Evolutionary conservation across 37 sponge, comb jelly and placozoan species (phyloP), one percentile per base, ranked within the genome.

Genomic region (Geodia barretti): DNA sequence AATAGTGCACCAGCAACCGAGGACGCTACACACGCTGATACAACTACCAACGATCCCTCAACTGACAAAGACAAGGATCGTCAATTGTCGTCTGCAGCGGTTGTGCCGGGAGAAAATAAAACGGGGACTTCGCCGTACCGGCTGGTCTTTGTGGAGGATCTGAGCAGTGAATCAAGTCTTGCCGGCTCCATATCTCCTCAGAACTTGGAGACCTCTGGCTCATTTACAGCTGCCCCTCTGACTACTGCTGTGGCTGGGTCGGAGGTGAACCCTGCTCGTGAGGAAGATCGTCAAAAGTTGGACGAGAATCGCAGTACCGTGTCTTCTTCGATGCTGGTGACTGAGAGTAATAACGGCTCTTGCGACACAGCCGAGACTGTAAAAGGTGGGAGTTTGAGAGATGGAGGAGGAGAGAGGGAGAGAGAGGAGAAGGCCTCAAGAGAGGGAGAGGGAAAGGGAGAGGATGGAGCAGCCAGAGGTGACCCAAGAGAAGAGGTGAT

Each of bases 111-210:
- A n/a, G n/a, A n/a, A 47, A 47, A 7, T 47, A 31, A 1, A 0
- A 37, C 32, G 9, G 71, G 3, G 19, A 58, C 67, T 26, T 21
- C 69, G 21, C 77, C 76, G 62, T 86, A 79, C 63, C 73, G 79
- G 73, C 79, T 86, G 41, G 86, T 79, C 7, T 86, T 34, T 31
- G 23, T 77, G 64, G 78, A 84, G 3, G 78, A 77, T 25, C 38
- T 38, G 1, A 47, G 65, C 26, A 79, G 79, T 43, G 86, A 79
- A 17, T 14, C 67, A 9, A 79, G 86, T 39, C 20, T 58, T 9
- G 29, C 70, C 3, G 36, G 30, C 40, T 71, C 81, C 41, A 60
- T 69, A 14, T 21, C 43, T 17, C 73, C 65, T 64, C 30, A 19
- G n/a, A 64, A 29, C n/a, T n/a, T 26, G 8, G 25, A 23, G 5